These are phyloP conservation scores for Dynastes grantii DNA, from an alignment of 2,888 invertebrate genomes.

Conservation along the genomic window DNA sequence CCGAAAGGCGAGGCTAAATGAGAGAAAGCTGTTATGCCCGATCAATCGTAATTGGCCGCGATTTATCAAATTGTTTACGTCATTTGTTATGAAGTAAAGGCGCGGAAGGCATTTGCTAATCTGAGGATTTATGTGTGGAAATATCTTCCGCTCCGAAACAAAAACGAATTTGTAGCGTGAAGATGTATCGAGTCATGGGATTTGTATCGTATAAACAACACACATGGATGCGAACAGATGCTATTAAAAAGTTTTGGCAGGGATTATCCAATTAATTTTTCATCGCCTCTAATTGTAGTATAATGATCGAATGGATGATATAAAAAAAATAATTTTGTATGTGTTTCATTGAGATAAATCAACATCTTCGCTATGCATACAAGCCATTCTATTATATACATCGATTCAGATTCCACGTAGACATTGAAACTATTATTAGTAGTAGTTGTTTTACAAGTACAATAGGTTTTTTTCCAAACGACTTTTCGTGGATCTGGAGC, in stretches of 20 bases:
- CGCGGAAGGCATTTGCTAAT: conserved; percentile 10
- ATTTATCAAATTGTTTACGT: conserved; percentile 47
- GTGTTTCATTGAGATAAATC: not conserved
- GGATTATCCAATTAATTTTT: not conserved
- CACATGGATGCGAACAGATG: not conserved
- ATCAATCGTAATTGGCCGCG: conserved; percentile 40
- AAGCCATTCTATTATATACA: not conserved
- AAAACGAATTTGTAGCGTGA: not conserved
- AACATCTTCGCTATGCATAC: not conserved
- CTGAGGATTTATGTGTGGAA: conserved; percentile 28
- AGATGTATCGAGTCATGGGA: not conserved
- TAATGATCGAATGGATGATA: not conserved
- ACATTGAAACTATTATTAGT: not conserved
- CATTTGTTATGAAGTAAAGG: conserved; percentile 32
- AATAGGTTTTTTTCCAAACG: too few relatives aligned
- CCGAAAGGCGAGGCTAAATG: not conserved
- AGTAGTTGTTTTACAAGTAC: not conserved
- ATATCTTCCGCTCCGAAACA: conserved; percentile 12
- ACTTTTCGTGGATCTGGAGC: too few relatives aligned
- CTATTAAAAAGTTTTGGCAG: conserved; percentile 5
- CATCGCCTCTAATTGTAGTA: conserved; percentile 21
- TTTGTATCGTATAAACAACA: not conserved
- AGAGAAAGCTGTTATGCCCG: conserved; percentile 37
- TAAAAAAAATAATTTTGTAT: not conserved
- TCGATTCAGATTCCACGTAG: not conserved